Evolutionary conservation across 2,113 vertebrate species (phyloP).

Genomic region (Ptychochromis oligacanthus): DNA sequence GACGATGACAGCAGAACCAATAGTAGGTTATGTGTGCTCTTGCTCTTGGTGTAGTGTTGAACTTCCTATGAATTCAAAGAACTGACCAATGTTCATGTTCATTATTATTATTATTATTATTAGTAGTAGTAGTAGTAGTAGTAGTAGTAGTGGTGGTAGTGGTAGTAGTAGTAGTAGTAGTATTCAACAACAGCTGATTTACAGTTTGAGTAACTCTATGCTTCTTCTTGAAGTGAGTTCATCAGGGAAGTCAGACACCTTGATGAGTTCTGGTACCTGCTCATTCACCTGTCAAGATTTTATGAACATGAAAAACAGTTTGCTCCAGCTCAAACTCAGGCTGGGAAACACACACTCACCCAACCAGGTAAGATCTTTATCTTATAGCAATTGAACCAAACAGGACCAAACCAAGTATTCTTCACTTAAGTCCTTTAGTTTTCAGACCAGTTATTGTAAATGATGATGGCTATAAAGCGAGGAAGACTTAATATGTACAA

Average conservation of each 20-base stretch:
- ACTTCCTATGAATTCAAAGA: neutral
- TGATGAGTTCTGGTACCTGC: constrained; percentile 81
- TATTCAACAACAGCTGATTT: too few species aligned
- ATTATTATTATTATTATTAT: neutral
- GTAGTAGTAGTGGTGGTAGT: too few species aligned
- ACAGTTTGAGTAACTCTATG: neutral
- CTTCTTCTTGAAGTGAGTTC: constrained; percentile 70
- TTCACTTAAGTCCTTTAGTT: neutral
- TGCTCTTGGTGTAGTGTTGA: neutral
- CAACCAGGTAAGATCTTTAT: constrained; percentile 63
- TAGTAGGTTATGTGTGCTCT: too few species aligned
- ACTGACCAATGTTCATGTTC: neutral
- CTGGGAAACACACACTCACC: constrained; percentile 70
- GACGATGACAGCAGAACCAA: too few species aligned
- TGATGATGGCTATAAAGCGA: neutral
- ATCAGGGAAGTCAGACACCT: constrained; percentile 76
- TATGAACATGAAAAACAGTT: constrained; percentile 77
- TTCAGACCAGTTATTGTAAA: neutral
- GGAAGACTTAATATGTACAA: neutral
- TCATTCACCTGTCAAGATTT: constrained; percentile 84
- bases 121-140: too few species aligned
- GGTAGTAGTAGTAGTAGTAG: too few species aligned
- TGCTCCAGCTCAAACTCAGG: constrained; percentile 78
- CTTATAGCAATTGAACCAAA: neutral
- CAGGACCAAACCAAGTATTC: neutral